These are phyloP conservation scores for Centroberyx gerrardi DNA, from an alignment of 2,797 vertebrate genomes.

Conservation along the genomic window DNA sequence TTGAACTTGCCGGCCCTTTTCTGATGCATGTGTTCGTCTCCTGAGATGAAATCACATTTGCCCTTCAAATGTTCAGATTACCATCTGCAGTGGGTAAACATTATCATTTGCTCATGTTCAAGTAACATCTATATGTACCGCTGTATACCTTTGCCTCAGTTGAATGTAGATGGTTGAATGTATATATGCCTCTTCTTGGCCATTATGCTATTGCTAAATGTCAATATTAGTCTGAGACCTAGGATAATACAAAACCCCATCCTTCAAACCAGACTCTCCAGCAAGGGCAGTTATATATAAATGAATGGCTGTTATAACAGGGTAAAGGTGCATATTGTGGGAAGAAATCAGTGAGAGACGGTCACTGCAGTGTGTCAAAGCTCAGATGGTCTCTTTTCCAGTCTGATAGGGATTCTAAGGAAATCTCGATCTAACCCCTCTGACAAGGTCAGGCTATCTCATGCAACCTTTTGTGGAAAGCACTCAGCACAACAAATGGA, in stretches of 20 bases:
- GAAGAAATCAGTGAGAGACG: slow-evolving; percentile 39
- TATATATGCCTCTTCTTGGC: not conserved
- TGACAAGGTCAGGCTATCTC: slow-evolving; percentile 75
- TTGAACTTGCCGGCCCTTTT: slow-evolving; percentile 60
- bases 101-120: slow-evolving; percentile 52
- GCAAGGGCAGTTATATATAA: not conserved
- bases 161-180: slow-evolving; percentile 7
- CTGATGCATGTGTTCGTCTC: slow-evolving; percentile 49
- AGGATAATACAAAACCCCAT: not conserved
- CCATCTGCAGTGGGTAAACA: slow-evolving; percentile 54
- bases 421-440: slow-evolving; percentile 42
- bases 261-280: not conserved
- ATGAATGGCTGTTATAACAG: slow-evolving; percentile 19
- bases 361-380: slow-evolving; percentile 24
- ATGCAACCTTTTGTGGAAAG: slow-evolving; percentile 67
- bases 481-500: slow-evolving; percentile 78
- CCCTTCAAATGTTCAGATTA: slow-evolving; percentile 71
- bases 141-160: not conserved
- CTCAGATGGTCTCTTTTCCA: slow-evolving; percentile 17
- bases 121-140: slow-evolving; percentile 18
- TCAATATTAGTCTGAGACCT: not conserved
- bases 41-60: slow-evolving; percentile 55
- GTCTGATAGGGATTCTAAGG: slow-evolving; percentile 50
- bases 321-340: slow-evolving; percentile 32
- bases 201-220: not conserved